A percentile compares a stretch with the other conserved stretches of the same genome.
These are phyloP conservation scores for Luscinia luscinia DNA, from an alignment of 2,797 vertebrate genomes.

Conservation along the genomic window DNA sequence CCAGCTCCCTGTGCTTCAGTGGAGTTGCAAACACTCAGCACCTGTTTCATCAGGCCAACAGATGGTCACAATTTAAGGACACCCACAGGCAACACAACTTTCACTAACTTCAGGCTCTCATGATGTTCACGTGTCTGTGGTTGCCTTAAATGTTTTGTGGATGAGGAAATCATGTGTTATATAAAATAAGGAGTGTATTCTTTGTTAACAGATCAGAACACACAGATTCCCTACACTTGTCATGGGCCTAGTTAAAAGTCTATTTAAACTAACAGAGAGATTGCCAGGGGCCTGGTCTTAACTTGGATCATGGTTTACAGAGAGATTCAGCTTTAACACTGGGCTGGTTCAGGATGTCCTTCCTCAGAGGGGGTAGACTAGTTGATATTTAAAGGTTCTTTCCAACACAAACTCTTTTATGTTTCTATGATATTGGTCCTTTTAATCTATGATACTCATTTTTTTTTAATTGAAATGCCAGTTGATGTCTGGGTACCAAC, in stretches of 20 bases:
- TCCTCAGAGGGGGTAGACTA: neutral
- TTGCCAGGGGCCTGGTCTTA: neutral
- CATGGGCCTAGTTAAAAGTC: neutral
- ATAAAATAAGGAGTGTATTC: neutral
- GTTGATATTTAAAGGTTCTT: neutral
- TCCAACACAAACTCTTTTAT: neutral
- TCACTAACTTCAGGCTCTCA: constrained; percentile 1
- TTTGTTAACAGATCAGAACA: neutral
- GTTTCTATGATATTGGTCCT: neutral
- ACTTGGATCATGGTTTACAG: neutral
- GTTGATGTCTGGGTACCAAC: neutral
- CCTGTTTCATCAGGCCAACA: constrained; percentile 38
- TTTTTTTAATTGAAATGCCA: neutral
- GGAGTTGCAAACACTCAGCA: constrained; percentile 17
- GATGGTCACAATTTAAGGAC: constrained; percentile 41
- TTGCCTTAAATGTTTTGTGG: neutral
- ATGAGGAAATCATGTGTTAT: neutral
- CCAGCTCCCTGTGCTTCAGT: neutral
- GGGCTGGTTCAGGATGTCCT: neutral
- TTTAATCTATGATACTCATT: neutral
- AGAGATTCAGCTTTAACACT: neutral
- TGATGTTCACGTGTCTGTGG: neutral
- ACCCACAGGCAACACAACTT: neutral
- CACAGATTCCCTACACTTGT: neutral
- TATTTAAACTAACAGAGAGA: neutral